Evolutionary conservation across 2,797 vertebrate species (phyloP), one percentile per base, ranked within the genome.

Genomic region (Orestias chungarensis): DNA sequence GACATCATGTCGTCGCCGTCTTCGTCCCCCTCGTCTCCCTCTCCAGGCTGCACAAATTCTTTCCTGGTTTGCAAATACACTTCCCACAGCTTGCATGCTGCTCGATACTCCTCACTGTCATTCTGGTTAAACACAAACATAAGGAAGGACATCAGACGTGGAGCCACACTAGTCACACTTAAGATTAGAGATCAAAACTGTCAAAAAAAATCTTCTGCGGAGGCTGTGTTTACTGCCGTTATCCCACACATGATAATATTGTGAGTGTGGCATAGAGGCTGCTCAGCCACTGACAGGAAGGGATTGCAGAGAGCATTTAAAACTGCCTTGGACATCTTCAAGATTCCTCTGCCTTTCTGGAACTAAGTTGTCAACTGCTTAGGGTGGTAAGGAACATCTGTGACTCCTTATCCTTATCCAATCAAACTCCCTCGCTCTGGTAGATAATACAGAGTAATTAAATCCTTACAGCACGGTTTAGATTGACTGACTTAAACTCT

Each of bases 41-140:
- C 97, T 69, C 96, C 96, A 79, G 96, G 96, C 71, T 96, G 97
- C 87, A 99, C 93, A 93, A 99, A 98, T 65, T 97, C 97, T 82
- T 95, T 97, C 86, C 95, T 96, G 75, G 96, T 97, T 89, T 96
- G 95, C 80, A 98, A 75, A 89, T 97, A 99, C 43, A 99, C 90
- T 83, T 95, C 95, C 96, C 97, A 99, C 29, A 99, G 88, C 83
- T 96, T 97, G 80, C 94, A 96, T 71, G 98, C 97, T 84, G 97
- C 96, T 90, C 95, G 97, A 86, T 97, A 97, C 88, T 99, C 98
- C 68, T 96, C 95, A 70, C 95, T 96, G 83, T 97, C 96, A 42
- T 91, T 91, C 98, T 99, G 55, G 69, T 71, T 73, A 38, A 1
- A 25, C 61, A 69, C 10, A 54, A 2, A 42, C 8, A 75, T 35